Percentiles rank a stretch among this genome's conserved stretches.
phyloP scores from a whole-genome alignment of 1,140 invertebrate species.

The Conus betulinus region DNA sequence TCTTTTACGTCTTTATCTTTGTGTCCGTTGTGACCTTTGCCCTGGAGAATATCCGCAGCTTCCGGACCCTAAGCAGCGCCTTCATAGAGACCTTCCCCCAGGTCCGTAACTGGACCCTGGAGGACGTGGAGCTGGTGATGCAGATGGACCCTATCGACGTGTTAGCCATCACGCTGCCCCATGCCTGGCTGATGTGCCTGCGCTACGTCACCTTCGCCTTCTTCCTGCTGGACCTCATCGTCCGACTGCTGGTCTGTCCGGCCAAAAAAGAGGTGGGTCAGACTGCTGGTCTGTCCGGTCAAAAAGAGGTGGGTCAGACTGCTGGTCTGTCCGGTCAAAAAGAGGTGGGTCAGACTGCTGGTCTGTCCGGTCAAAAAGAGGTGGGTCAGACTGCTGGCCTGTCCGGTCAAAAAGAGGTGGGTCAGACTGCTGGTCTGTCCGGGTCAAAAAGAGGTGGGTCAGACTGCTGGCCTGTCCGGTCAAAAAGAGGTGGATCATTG shows the following conservation, averaged over 20 bases:
- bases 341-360: too few species aligned
- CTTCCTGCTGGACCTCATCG: conserved; percentile 69
- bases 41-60: not conserved
- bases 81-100: not conserved
- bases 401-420: too few species aligned
- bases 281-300: too few species aligned
- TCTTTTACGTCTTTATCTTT: not conserved
- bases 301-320: too few species aligned
- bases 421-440: too few species aligned
- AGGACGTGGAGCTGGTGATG: not conserved
- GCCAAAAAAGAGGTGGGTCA: conserved; percentile 68
- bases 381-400: too few species aligned
- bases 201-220: conserved; percentile 71
- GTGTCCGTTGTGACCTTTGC: not conserved
- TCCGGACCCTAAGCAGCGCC: not conserved
- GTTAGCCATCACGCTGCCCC: not conserved
- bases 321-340: too few species aligned
- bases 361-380: too few species aligned
- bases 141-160: not conserved
- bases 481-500: too few species aligned
- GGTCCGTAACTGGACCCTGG: not conserved
- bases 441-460: too few species aligned
- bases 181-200: not conserved
- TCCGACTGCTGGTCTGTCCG: conserved; percentile 59
- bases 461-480: too few species aligned